Conservation (phyloP, 2,888 invertebrate species). For the Venusia cambrica region DNA sequence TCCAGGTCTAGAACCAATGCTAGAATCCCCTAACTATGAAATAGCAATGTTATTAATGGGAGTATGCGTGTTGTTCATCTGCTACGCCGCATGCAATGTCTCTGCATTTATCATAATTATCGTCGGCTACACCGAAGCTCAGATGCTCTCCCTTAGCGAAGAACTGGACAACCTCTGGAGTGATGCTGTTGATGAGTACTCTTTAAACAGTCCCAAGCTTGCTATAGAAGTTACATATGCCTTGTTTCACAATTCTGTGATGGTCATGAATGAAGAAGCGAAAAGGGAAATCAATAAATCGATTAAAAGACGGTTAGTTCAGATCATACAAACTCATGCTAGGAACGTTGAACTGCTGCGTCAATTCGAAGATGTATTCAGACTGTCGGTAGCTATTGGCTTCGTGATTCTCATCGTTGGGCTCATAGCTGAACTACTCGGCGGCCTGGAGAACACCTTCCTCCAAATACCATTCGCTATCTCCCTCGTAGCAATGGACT, state of each 20-base stretch:
- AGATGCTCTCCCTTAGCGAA: slow-evolving; percentile 48
- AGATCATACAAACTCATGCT: slow-evolving; percentile 42
- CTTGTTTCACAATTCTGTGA: slow-evolving; percentile 1
- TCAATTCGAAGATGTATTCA: slow-evolving; percentile 42
- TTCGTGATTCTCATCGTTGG: slow-evolving; percentile 43
- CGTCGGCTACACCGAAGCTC: slow-evolving; percentile 51
- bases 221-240: background rate
- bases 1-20: slow-evolving; percentile 52
- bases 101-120: slow-evolving; percentile 45
- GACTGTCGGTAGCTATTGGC: slow-evolving; percentile 46
- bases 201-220: slow-evolving; percentile 1
- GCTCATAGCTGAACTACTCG: slow-evolving; percentile 51
- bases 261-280: background rate
- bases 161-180: slow-evolving; percentile 45
- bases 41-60: slow-evolving; percentile 34
- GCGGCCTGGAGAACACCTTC: slow-evolving; percentile 52
- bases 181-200: slow-evolving; percentile 35
- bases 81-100: slow-evolving; percentile 42
- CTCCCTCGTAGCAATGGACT: slow-evolving; percentile 45
- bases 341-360: slow-evolving; percentile 37
- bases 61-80: slow-evolving; percentile 33
- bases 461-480: slow-evolving; percentile 48
- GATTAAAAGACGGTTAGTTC: slow-evolving; percentile 34
- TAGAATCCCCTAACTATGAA: slow-evolving; percentile 52
- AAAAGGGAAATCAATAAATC: slow-evolving; percentile 24